phyloP scores from a whole-genome alignment of 2,888 invertebrate species.

The Carpatolechia fugitivella region DNA sequence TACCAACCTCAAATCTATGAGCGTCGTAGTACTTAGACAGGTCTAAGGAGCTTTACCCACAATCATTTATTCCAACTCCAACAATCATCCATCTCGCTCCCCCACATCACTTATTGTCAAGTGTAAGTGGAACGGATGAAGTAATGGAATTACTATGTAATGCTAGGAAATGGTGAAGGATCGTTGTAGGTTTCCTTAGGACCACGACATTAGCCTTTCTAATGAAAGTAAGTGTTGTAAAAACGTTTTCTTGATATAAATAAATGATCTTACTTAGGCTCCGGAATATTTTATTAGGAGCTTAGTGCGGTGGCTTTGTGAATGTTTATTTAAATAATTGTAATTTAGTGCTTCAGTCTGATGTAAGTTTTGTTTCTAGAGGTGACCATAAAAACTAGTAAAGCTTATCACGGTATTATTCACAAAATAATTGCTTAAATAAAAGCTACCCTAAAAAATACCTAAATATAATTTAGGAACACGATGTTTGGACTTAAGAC shows the following conservation, averaged over 20 bases:
- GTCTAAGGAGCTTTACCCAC: not conserved
- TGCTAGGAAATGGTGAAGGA: constrained; percentile 36
- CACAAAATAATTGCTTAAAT: too few species aligned
- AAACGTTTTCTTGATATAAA: not conserved
- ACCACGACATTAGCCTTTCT: not conserved
- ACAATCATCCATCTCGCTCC: not conserved
- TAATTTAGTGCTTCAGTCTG: too few species aligned
- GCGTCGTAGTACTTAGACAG: not conserved
- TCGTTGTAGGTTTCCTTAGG: constrained; percentile 22
- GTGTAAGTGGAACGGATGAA: constrained; percentile 29
- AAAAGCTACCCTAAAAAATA: too few species aligned
- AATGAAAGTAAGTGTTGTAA: not conserved
- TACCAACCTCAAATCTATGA: not conserved
- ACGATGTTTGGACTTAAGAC: too few species aligned
- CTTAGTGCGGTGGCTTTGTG: too few species aligned
- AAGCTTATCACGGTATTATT: too few species aligned
- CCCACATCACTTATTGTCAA: constrained; percentile 15
- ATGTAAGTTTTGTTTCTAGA: too few species aligned
- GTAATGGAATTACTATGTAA: constrained; percentile 39
- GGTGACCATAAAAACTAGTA: too few species aligned
- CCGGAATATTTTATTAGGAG: too few species aligned
- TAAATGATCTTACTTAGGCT: not conserved
- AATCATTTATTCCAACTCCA: not conserved
- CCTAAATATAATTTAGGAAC: too few species aligned
- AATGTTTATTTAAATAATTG: too few species aligned